Evolutionary conservation across 2,888 invertebrate genomes (phyloP), one percentile per base, ranked within the genome.

Genomic region (Limnephilus rhombicus): DNA sequence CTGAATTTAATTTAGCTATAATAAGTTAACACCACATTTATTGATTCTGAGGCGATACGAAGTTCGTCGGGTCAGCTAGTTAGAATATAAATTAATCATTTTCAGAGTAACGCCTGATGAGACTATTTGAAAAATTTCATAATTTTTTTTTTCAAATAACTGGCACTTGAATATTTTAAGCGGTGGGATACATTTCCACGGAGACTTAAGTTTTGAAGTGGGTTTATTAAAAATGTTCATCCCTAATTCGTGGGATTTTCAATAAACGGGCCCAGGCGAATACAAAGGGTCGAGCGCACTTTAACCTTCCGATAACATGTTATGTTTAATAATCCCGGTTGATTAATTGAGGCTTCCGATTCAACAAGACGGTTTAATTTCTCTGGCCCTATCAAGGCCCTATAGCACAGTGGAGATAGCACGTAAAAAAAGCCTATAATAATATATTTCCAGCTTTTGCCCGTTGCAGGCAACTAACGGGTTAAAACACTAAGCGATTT

Each of bases 271-370:
- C 29, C 49, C 53, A 31, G 4, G 29, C 53, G 87, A 49, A 53
- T 87, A 34, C 31, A 87, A 68, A 45, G 90, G 82, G 81, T 82
- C 34, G 88, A 31, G 81, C 85, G 85, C 89, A 90, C 91, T 82
- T 90, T 91, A 91, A 92, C 93, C 92, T 89, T 93, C 92, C 92
- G 89, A 89, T 89, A 88, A 91, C 90, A 93, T 92, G 92, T 93
- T 91, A 93, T 93, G 92, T 92, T 93, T 86, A 90, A 92, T 92
- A 91, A 92, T 92, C 92, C 91, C 82, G 18, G 45, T 82, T 90
- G 90, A 90, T 90, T 90, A 82, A 90, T 90, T 90, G 80, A 80
- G 41, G 88, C 88, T 34, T 80, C 41, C 88, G 37, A 89, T 80
- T 80, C 80, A 80, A 89, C 80, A 37, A 34, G 80, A 41, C 68